These are phyloP conservation scores for Proterorhinus semilunaris DNA, from an alignment of 2,113 vertebrate species.

Conservation along the genomic window DNA sequence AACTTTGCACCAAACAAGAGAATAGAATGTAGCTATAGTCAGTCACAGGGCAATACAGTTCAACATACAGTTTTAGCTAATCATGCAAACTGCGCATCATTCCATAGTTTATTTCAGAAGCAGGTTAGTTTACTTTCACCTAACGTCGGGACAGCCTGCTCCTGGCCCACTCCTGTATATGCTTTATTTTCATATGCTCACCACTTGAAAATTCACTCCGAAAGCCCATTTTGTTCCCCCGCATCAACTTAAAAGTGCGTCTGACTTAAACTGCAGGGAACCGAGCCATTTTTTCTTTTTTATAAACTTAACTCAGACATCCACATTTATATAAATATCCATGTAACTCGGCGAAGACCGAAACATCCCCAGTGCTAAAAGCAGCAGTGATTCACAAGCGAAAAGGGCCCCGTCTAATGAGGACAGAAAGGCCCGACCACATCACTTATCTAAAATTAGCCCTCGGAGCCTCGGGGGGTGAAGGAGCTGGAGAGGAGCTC, in stretches of 20 bases:
- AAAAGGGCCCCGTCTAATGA: slow-evolving; percentile 42
- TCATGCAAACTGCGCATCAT: no score
- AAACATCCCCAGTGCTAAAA: slow-evolving; percentile 34
- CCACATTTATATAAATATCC: background rate
- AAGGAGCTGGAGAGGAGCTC: background rate
- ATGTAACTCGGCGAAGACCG: slow-evolving; percentile 34
- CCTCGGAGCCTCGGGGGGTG: slow-evolving; percentile 29
- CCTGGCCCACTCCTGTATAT: no score
- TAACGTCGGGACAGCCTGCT: no score
- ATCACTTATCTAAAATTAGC: slow-evolving; percentile 64
- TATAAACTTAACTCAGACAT: background rate
- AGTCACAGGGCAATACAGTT: no score
- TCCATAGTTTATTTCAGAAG: no score
- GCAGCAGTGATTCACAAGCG: slow-evolving; percentile 49
- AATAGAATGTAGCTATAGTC: no score
- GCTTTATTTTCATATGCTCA: background rate
- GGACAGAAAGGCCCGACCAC: slow-evolving; percentile 55
- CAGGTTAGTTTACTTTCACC: no score
- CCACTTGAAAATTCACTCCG: background rate
- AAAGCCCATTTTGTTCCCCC: background rate
- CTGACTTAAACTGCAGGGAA: background rate
- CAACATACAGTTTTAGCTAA: no score
- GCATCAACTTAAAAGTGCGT: background rate
- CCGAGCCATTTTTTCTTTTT: background rate
- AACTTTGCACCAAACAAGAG: no score